phyloP scores from a whole-genome alignment of 2,888 invertebrate species.

The Andrena trimmerana region DNA sequence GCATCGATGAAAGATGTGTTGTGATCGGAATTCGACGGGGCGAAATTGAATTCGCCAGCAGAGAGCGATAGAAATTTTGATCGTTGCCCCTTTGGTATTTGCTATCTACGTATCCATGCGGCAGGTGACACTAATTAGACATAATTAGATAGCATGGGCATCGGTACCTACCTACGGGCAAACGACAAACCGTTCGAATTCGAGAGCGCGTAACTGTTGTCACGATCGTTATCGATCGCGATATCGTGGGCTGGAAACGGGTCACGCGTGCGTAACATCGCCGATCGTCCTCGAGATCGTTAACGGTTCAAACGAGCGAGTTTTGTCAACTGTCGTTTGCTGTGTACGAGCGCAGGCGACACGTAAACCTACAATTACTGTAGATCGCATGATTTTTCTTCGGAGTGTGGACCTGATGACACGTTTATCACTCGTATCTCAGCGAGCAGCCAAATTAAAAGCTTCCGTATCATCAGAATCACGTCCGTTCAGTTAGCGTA shows the following conservation, averaged over 20 bases:
- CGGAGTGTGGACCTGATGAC: not conserved
- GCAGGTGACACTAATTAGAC: constrained; percentile 58
- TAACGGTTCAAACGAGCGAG: constrained; percentile 43
- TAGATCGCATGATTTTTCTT: not conserved
- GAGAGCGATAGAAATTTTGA: not conserved
- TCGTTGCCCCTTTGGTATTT: not conserved
- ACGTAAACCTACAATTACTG: constrained; percentile 2
- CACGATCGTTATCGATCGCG: constrained; percentile 62
- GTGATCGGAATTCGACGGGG: not conserved
- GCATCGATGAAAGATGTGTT: no score
- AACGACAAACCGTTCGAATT: constrained; percentile 52
- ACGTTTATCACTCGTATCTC: not conserved
- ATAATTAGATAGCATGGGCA: constrained; percentile 61
- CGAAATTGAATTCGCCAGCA: not conserved
- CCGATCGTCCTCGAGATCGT: constrained; percentile 52
- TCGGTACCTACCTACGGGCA: constrained; percentile 21
- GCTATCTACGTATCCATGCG: not conserved
- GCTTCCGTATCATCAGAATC: not conserved
- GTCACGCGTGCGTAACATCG: constrained; percentile 46
- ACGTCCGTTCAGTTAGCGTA: not conserved
- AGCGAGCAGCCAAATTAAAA: not conserved
- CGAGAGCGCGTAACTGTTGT: constrained; percentile 57
- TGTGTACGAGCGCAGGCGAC: constrained; percentile 9
- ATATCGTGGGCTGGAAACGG: constrained; percentile 48
- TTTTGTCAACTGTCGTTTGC: constrained; percentile 44